Evolutionary conservation across 2,888 invertebrate species (phyloP), one percentile per base, ranked within the genome.

Genomic region (Lepidonotus clava): DNA sequence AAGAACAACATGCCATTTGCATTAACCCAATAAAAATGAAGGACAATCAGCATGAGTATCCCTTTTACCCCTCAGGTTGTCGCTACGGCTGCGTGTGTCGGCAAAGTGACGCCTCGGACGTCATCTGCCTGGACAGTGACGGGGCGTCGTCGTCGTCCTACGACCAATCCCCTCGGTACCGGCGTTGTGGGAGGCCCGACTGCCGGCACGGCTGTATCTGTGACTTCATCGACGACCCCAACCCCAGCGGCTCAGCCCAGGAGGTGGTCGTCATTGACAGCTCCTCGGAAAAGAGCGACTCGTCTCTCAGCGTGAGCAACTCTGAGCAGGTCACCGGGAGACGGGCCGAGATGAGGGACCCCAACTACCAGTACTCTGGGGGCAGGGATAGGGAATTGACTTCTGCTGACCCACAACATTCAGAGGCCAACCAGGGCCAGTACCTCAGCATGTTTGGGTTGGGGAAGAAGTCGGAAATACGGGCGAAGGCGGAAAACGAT

Each of bases 161-260:
- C 21, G 71, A 38, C 71, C 34, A 24, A n/a, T 5, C 34, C 18
- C 34, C 38, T 38, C 71, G n/a, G 36, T 71, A n/a, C 71, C 71
- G 36, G 11, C 83, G n/a, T 18, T 93, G 93, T 90, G 91, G 91
- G 61, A 93, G 92, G 86, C 92, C 92, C 86, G 92, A 93, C 86
- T 93, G 93, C 88, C 89, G 91, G 36, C 90, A 92, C 1, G 93
- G 92, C 4, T 93, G 93, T 87, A 92, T 93, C 38, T 93, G 93
- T 90, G 92, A 92, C 24, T 91, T 91, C 80, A 88, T 91, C 83
- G 90, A 66, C 11, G 80, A 80, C 5, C 32, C 71, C 5, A 46
- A 46, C 46, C 46, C 46, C 46, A 18, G 18, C 8, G 46, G 46
- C 8, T 8, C 18, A 18, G 18, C 46, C 46, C 46, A 46, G 46